These are phyloP conservation scores for Pygoscelis adeliae DNA, from an alignment of 2,113 vertebrate genomes.

Conservation along the genomic window DNA sequence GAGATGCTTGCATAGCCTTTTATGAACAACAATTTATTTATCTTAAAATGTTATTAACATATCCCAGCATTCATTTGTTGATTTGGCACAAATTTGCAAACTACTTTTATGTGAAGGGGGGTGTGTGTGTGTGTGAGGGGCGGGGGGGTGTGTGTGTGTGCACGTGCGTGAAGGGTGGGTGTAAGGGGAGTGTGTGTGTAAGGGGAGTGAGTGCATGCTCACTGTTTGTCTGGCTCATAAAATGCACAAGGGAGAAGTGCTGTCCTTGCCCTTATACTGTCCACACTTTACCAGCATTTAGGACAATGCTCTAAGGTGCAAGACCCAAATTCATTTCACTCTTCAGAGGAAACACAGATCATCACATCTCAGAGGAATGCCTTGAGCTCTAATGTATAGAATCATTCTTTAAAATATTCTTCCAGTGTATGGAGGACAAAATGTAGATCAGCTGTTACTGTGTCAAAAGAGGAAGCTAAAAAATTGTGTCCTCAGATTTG, in stretches of 20 bases:
- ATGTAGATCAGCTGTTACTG: background rate
- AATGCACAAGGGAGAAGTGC: background rate
- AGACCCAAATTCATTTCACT: background rate
- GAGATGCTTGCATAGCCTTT: background rate
- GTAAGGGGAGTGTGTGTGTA: no score
- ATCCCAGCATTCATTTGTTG: background rate
- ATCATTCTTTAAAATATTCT: background rate
- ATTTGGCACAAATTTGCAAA: background rate
- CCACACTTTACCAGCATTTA: background rate
- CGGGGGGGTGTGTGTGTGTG: accelerated
- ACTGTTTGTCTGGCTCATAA: background rate
- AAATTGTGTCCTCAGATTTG: background rate
- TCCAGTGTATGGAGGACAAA: background rate
- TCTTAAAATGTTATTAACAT: background rate
- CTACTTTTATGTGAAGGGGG: background rate
- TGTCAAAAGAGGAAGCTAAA: background rate
- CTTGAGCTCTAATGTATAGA: background rate
- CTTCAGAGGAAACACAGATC: background rate
- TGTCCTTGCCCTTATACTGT: background rate
- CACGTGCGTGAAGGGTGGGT: background rate
- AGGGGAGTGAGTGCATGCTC: accelerated
- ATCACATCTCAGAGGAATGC: background rate
- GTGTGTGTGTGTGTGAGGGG: no score
- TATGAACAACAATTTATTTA: background rate
- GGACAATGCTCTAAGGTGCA: background rate